Percentiles rank a stretch among this genome's conserved stretches.
These are phyloP conservation scores for Trachythela sp. DNA, from an alignment of 64 coral and sea anemone species.

Conservation along the genomic window DNA sequence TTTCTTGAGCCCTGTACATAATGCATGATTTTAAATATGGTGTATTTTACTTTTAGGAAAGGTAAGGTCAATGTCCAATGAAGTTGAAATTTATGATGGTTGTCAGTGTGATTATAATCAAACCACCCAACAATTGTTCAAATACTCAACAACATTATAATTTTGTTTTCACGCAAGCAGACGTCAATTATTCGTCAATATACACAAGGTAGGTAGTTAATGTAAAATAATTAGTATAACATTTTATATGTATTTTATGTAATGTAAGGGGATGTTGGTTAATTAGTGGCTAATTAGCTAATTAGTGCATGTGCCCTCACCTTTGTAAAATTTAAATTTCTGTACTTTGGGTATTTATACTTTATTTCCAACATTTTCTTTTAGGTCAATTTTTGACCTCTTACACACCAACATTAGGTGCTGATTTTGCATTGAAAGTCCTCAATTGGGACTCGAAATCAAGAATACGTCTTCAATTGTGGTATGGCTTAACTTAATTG, in stretches of 20 bases:
- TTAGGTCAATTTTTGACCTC: constrained; percentile 80
- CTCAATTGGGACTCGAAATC: constrained; percentile 77
- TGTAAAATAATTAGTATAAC: no score
- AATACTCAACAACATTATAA: background rate
- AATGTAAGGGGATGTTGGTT: no score
- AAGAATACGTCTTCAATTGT: constrained; percentile 82
- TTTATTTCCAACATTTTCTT: background rate
- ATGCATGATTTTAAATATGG: background rate
- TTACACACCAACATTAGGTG: constrained; percentile 87
- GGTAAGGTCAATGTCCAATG: background rate
- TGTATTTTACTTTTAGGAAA: background rate
- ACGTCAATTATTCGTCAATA: constrained; percentile 64
- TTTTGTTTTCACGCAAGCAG: background rate
- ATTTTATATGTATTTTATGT: background rate
- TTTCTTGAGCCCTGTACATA: no score
- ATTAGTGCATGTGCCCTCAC: no score
- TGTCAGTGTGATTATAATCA: background rate
- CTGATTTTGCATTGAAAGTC: constrained; percentile 92
- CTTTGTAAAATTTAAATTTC: background rate
- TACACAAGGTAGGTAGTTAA: constrained; percentile 38
- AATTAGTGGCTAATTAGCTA: no score
- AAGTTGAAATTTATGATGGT: no score
- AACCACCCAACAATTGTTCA: background rate
- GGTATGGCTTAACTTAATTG: constrained; percentile 35
- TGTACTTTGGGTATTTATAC: background rate